A percentile compares a stretch with the other conserved stretches of the same genome.
phyloP scores from a whole-genome alignment of 2,888 invertebrate genomes.

The Pterostichus madidus region DNA sequence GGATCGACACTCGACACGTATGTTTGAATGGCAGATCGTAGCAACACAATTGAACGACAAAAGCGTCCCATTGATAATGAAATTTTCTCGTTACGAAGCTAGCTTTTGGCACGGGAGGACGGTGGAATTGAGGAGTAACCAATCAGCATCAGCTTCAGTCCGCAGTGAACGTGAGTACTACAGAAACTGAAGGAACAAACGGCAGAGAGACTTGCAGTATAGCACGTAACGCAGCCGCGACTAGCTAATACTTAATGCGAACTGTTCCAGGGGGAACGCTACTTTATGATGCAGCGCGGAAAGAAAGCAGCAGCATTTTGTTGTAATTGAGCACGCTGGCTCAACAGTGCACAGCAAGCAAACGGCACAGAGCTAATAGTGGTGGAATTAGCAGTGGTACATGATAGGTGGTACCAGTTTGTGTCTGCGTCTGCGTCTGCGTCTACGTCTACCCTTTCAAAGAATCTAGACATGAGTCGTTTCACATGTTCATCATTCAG shows the following conservation, averaged over 20 bases:
- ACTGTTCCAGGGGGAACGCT: constrained; percentile 52
- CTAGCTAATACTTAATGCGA: constrained; percentile 56
- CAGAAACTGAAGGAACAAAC: neutral
- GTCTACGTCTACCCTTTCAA: neutral
- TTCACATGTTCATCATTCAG: neutral
- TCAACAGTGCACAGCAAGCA: constrained; percentile 14
- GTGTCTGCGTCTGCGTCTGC: neutral
- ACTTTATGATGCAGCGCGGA: constrained; percentile 53
- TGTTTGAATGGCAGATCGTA: constrained; percentile 31
- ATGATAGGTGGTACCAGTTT: neutral
- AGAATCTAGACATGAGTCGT: neutral
- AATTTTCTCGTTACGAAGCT: constrained; percentile 55
- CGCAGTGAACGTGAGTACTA: neutral
- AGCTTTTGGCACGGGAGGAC: neutral
- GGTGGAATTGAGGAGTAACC: neutral
- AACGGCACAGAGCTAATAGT: constrained; percentile 38
- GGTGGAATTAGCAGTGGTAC: constrained; percentile 4
- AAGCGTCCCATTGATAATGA: constrained; percentile 48
- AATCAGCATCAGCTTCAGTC: neutral
- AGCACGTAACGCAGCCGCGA: constrained; percentile 43
- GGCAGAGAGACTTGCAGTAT: neutral
- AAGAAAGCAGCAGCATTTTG: constrained; percentile 50
- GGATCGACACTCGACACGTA: constrained; percentile 26
- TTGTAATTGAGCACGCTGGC: constrained; percentile 52
- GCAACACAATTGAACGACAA: constrained; percentile 54